Percentiles rank a stretch among this genome's conserved stretches.
phyloP scores from a whole-genome alignment of 2,113 vertebrate species.

The Corythaeola cristata region DNA sequence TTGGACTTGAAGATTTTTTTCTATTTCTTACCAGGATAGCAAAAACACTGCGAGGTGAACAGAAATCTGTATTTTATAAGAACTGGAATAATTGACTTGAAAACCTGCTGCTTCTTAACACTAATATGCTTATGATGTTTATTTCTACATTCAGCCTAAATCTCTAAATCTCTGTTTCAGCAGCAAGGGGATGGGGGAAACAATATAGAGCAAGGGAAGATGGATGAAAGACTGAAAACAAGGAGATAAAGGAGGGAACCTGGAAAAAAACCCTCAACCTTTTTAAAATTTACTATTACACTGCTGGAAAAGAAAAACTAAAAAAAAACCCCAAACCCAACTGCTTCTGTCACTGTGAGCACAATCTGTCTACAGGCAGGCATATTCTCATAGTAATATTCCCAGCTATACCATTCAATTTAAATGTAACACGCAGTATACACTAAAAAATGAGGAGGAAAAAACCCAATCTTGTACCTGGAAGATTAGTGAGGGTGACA shows the following conservation, averaged over 20 bases:
- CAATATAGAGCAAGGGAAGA: neutral
- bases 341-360: neutral
- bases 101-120: constrained; percentile 23
- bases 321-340: neutral
- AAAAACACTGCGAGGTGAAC: neutral
- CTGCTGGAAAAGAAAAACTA: neutral
- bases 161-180: neutral
- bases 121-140: constrained; percentile 20
- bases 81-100: neutral
- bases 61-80: neutral
- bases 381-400: neutral
- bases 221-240: neutral
- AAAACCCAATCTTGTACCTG: neutral
- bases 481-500: constrained; percentile 24
- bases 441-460: neutral
- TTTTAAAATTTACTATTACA: neutral
- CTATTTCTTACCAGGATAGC: neutral
- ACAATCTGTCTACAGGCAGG: neutral
- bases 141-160: neutral
- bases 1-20: neutral
- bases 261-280: accelerated
- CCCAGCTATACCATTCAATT: neutral
- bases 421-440: neutral
- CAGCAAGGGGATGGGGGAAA: neutral
- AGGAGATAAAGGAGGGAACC: neutral